Evolutionary conservation across 2,888 invertebrate genomes (phyloP), one percentile per base, ranked within the genome.

Genomic region (Conops quadrifasciatus): DNA sequence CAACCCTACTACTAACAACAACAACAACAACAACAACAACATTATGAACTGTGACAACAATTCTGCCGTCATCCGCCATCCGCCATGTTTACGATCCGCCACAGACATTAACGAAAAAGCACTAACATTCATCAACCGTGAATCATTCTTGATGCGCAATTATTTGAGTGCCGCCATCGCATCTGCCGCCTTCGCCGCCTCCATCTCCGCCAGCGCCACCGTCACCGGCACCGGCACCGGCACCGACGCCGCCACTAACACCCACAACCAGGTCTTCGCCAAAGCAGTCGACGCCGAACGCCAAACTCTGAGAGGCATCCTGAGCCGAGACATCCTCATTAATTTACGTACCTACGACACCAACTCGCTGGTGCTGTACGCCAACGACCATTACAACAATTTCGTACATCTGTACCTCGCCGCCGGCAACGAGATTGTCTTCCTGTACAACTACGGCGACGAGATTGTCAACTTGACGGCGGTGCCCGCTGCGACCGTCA

Each of bases 331-430:
- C 78, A 90, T 97, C 70, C 88, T 96, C n/a, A 90, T 97, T 82
- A 97, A 96, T 85, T 88, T 97, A 73, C 89, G 97, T 78, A 97
- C 97, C 0, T 95, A 95, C 82, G 94, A 94, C 79, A 88, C 89
- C 51, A 90, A 93, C 76, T 92, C 95, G 0, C 86, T 97, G 78
- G 91, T 97, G 21, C 87, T 97, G 9, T 97, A 97, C 81, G 94
- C 95, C 45, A 95, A 96, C 82, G 97, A 97, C 84, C 93, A 96
- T 84, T 88, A 94, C 72, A 96, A 96, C 83, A 97, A 97, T 85
- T 97, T 97, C 84, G 91, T 96, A 66, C 96, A 96, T 84, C 86
- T 96, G 36, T 94, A 94, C 84, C 91, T 96, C 73, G 90, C 92
- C 75, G 91, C 92, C 73, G 92, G 93, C 16, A 91, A 91, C 11